Conservation (phyloP, 1,140 invertebrate genomes). For the Caenorhabditis latens region DNA sequence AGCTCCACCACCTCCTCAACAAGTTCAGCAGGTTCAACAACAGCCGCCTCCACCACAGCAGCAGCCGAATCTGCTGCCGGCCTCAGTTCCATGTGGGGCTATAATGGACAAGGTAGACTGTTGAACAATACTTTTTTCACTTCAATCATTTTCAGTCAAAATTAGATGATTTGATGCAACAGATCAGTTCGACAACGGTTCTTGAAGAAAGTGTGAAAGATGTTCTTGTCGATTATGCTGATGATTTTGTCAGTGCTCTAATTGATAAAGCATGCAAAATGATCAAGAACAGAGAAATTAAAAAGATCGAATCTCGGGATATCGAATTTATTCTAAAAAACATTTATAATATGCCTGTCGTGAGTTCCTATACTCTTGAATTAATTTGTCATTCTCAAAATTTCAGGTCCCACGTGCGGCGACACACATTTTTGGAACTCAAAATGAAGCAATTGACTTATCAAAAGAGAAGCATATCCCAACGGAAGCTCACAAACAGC, state of each 20-base stretch:
- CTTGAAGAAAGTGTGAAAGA: slow-evolving; percentile 58
- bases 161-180: slow-evolving; percentile 48
- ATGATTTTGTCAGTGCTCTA: slow-evolving; percentile 56
- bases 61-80: neutral
- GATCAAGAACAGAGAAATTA: slow-evolving; percentile 29
- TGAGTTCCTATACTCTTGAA: neutral
- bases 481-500: slow-evolving; percentile 59
- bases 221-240: slow-evolving; percentile 52
- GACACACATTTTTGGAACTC: slow-evolving; percentile 38
- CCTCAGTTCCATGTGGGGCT: neutral
- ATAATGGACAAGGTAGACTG: slow-evolving; percentile 36
- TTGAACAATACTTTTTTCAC: neutral
- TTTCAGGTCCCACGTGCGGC: slow-evolving; percentile 56
- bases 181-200: slow-evolving; percentile 40
- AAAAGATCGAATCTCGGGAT: slow-evolving; percentile 56
- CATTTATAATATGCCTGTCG: slow-evolving; percentile 57
- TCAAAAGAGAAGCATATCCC: slow-evolving; percentile 51
- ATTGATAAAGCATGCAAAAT: slow-evolving; percentile 54
- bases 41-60: neutral
- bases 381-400: neutral
- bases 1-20: neutral
- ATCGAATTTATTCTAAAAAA: slow-evolving; percentile 57
- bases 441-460: neutral
- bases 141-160: slow-evolving; percentile 13
- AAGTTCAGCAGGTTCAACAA: neutral